These are phyloP conservation scores for Aromia moschata DNA, from an alignment of 2,888 invertebrate species.

Conservation along the genomic window DNA sequence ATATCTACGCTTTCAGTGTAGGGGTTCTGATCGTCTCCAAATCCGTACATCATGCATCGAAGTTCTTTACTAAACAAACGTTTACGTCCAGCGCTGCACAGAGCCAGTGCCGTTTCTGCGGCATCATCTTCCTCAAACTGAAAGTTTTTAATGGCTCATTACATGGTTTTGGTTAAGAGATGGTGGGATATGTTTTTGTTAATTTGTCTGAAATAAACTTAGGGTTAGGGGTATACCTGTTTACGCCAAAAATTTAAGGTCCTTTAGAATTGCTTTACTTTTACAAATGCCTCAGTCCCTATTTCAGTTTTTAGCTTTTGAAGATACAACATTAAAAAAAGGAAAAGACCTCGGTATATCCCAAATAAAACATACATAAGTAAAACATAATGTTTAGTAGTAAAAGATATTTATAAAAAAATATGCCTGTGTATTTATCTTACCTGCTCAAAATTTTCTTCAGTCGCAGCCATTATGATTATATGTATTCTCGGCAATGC, in stretches of 20 bases:
- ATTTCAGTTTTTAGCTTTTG: background rate
- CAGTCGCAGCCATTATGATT: conserved; percentile 52
- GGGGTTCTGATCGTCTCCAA: conserved; percentile 99
- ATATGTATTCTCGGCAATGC: too few species aligned
- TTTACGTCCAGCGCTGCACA: conserved; percentile 73
- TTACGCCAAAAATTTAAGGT: background rate
- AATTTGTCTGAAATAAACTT: background rate
- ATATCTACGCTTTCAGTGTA: conserved; percentile 98
- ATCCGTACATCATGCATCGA: conserved; percentile 99
- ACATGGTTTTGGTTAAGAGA: too few species aligned
- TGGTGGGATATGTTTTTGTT: too few species aligned
- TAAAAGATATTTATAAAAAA: too few species aligned
- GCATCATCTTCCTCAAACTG: conserved; percentile 75
- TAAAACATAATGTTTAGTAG: too few species aligned
- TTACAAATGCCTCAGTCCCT: background rate
- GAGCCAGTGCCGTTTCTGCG: conserved; percentile 73
- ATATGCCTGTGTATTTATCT: background rate
- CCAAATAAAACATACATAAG: background rate
- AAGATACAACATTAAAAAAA: background rate
- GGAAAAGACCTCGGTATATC: background rate
- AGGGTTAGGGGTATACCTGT: background rate
- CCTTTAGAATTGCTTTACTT: background rate
- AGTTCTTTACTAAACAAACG: conserved; percentile 91
- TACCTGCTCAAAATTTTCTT: conserved; percentile 55
- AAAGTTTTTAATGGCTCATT: conserved; percentile 55